Evolutionary conservation across 2,113 vertebrate species (phyloP), one percentile per base, ranked within the genome.

Genomic region (Sander lucioperca): DNA sequence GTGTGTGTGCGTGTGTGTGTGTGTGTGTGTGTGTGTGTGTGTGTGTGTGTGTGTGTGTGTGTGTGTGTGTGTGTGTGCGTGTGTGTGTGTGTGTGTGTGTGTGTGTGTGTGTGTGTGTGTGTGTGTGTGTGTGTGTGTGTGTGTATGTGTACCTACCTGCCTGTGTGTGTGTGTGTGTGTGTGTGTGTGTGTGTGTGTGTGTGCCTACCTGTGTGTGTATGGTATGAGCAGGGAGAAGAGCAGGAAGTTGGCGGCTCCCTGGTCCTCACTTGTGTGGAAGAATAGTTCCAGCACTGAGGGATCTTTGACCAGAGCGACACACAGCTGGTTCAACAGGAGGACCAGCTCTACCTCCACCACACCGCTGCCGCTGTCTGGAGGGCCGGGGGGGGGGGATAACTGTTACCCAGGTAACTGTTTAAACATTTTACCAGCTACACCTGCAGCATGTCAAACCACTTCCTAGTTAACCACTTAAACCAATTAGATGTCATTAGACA

Each of bases 171-270:
- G 15, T 43, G 53, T 51, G 11, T 48, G 5, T 50, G 63, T 63
- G 18, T 64, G 11, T 58, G 45, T 67, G 19, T 73, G 16, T 53
- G 1, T 45, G 23, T 19, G 2, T 64, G 10, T 48, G 45, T 51
- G 0, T 30, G 14, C 5, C 82, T 96, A 96, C 64, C 97, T 95
- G 86, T 98, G 97, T 61, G 97, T 98, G 86, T 97, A 99, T 0
- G 97, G 98, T 77, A 99, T 97, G 64, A 99, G 94, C 50, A 99
- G 95, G 43, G 98, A 99, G 93, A 99, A 99, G 79, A 99, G 96
- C 61, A 99, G 97, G 93, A 99, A 99, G 92, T 99, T 98, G 88
- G 98, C 95, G 0, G 97, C 97, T 63, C 98, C 98, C 82, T 99
- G 98, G 94, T 99, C 97, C 85, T 99, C 96, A 0, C 97, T 97